Percentiles rank a stretch among this genome's conserved stretches.
Conservation (phyloP, 2,797 vertebrate species). For the Notamacropus eugenii region DNA sequence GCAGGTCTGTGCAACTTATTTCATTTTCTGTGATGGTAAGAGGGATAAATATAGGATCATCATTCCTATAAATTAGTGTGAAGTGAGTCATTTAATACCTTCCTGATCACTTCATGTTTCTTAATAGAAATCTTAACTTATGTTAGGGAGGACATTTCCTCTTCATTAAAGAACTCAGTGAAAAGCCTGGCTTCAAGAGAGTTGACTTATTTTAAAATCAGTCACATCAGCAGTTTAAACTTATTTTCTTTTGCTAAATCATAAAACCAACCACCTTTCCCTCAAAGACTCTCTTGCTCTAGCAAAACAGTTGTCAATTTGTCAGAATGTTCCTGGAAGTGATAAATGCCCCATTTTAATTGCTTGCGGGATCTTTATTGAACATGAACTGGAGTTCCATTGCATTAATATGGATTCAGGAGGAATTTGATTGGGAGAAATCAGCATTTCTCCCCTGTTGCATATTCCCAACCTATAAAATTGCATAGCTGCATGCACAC, state of each 20-base stretch:
- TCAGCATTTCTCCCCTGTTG: neutral
- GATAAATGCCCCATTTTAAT: neutral
- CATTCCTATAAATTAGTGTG: neutral
- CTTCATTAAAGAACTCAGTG: neutral
- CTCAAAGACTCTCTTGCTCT: neutral
- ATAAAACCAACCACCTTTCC: neutral
- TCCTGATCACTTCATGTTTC: neutral
- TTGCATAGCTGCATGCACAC: neutral
- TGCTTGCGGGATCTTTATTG: neutral
- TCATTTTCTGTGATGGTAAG: neutral
- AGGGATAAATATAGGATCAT: neutral
- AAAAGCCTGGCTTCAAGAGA: neutral
- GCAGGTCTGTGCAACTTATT: neutral
- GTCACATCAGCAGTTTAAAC: neutral
- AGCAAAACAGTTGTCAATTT: neutral
- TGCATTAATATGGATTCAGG: neutral
- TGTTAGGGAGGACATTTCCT: neutral
- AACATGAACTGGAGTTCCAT: neutral
- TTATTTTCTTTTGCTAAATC: neutral
- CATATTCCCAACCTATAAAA: conserved; percentile 22
- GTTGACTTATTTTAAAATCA: neutral
- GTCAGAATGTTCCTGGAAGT: neutral
- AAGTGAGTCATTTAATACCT: neutral
- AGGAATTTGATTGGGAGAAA: conserved; percentile 8
- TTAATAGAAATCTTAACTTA: neutral